These are phyloP conservation scores for Tricholaema leucomelas DNA, from an alignment of 2,113 vertebrate genomes.

Conservation along the genomic window DNA sequence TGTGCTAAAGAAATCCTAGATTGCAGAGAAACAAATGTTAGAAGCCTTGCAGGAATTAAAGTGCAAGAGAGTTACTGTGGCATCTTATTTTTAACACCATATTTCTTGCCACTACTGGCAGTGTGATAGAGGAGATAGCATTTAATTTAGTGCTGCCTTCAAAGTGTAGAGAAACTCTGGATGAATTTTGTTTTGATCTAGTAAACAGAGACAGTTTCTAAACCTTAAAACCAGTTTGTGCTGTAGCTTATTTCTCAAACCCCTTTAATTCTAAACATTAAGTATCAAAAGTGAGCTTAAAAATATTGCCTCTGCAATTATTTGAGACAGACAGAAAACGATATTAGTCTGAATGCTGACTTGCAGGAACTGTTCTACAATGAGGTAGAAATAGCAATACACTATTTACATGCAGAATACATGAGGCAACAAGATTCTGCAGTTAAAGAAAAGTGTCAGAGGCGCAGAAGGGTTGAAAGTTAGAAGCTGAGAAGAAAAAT, in stretches of 20 bases:
- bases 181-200: conserved; percentile 36
- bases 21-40: neutral
- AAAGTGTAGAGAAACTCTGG: neutral
- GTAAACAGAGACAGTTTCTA: neutral
- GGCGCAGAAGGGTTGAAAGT: neutral
- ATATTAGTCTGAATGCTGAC: neutral
- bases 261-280: neutral
- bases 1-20: neutral
- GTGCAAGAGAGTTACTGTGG: neutral
- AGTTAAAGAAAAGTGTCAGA: neutral
- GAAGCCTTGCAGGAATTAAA: neutral
- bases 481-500: neutral
- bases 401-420: neutral
- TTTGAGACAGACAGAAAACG: neutral
- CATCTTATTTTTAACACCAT: neutral
- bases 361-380: neutral
- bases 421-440: neutral
- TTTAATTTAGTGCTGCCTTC: conserved; percentile 40
- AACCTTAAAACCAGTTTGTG: neutral
- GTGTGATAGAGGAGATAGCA: neutral
- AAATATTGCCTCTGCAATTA: neutral
- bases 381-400: neutral
- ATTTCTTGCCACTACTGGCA: conserved; percentile 10
- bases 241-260: neutral
- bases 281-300: neutral